Evolutionary conservation across 2,888 invertebrate genomes (phyloP), one percentile per base, ranked within the genome.

Genomic region (Latrodectus hesperus): DNA sequence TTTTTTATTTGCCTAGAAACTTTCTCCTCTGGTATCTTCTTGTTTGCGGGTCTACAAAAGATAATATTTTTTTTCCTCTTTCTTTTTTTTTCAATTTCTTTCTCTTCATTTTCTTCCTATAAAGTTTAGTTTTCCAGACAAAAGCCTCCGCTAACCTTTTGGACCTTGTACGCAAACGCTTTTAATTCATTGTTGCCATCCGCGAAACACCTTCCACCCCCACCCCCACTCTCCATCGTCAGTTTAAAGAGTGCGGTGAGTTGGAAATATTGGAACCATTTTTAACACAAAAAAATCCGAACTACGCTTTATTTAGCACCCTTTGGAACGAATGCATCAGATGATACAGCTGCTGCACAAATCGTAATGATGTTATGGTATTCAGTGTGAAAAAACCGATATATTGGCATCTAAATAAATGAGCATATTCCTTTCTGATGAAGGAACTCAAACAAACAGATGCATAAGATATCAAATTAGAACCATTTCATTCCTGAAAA

Each of bases 1-100:
- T 65, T 84, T 78, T 84, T 73, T 78, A 73, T 78, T 77, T 65
- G 65, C 67, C 53, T 49, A 67, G 17, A 68, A 84, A 84, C 72
- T 78, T 84, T 84, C 76, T 72, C 17, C 78, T 38, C 38, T 65
- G 65, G 81, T 87, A 77, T 77, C 81, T 81, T 87, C 81, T 84
- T 73, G 77, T 78, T 77, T 74, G 84, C 67, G 55, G 71, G 67
- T 55, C 67, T 71, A 78, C 70, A 85, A 86, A 82, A 87, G 81
- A 87, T 81, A 87, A 77, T 77, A 73, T 73, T 86, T 71, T 87
- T 84, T 81, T 67, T 65, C 65, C 65, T 67, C 60, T 64, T 53
- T 68, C 26, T 78, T 74, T 16, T 71, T 71, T 38, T 64, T 17
- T 65, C n/a, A 22, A 49, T 71, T 51, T 71, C 78, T 65, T 80